A percentile compares a stretch with the other conserved stretches of the same genome.
Conservation (phyloP, 2,888 invertebrate genomes). For the Drosophila limbata region DNA sequence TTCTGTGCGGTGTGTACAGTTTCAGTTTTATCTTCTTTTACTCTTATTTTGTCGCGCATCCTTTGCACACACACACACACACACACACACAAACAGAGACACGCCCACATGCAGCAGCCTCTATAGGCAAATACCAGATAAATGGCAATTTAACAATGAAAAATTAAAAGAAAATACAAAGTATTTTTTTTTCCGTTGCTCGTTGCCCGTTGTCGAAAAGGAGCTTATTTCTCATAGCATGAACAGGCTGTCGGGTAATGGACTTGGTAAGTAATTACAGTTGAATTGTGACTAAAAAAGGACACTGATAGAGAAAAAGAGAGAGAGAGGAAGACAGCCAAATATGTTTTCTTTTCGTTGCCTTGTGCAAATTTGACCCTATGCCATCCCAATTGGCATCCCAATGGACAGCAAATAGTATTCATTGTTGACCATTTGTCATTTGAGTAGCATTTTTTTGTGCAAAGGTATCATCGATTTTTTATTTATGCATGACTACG, state of each 20-base stretch:
- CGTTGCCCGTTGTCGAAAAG: slow-evolving; percentile 37
- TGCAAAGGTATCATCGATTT: slow-evolving; percentile 27
- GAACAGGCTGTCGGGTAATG: slow-evolving; percentile 44
- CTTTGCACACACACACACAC: slow-evolving; percentile 41
- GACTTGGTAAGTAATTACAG: slow-evolving; percentile 74
- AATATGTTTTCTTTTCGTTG: slow-evolving; percentile 52
- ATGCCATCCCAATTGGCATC: slow-evolving; percentile 4
- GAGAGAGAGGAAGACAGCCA: slow-evolving; percentile 12
- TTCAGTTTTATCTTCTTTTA: slow-evolving; percentile 55
- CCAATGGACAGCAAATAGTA: slow-evolving; percentile 44
- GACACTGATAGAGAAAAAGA: slow-evolving; percentile 4
- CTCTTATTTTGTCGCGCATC: slow-evolving; percentile 59
- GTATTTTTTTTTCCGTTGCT: slow-evolving; percentile 46
- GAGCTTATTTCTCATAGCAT: slow-evolving; percentile 69
- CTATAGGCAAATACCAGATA: slow-evolving; percentile 65
- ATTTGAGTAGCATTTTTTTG: slow-evolving; percentile 42
- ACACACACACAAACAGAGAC: slow-evolving; percentile 15
- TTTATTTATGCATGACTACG: slow-evolving; percentile 52
- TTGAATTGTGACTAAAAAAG: slow-evolving; percentile 74
- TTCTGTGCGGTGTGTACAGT: slow-evolving; percentile 55
- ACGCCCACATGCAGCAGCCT: slow-evolving; percentile 12
- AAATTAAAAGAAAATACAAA: slow-evolving; percentile 80
- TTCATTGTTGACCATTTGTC: slow-evolving; percentile 69
- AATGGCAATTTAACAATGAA: slow-evolving; percentile 81
- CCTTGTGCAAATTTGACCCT: slow-evolving; percentile 45